phyloP scores from a whole-genome alignment of 2,888 invertebrate genomes.

The Sylvicola cinctus region DNA sequence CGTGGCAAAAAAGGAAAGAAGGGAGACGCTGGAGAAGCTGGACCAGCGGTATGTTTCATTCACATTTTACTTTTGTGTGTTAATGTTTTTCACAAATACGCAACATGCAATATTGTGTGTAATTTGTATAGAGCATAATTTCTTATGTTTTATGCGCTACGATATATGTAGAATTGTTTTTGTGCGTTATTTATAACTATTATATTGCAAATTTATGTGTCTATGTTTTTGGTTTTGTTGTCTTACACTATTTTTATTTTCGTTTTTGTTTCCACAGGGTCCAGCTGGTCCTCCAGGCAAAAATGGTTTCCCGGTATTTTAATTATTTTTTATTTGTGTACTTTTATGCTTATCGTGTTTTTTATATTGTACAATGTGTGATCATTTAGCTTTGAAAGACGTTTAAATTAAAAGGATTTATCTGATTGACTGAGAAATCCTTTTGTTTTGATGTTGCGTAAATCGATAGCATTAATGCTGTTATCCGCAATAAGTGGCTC shows the following conservation, averaged over 20 bases:
- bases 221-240: neutral
- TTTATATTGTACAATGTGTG: neutral
- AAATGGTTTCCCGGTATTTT: conserved; percentile 76
- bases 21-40: conserved; percentile 64
- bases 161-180: too few relatives aligned
- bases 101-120: too few relatives aligned
- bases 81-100: too few relatives aligned
- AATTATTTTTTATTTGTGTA: conserved; percentile 24
- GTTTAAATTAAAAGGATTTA: too few relatives aligned
- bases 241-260: conserved; percentile 14
- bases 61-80: conserved; percentile 1
- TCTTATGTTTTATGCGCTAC: conserved; percentile 1
- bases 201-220: conserved; percentile 12
- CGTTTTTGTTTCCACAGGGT: conserved; percentile 38
- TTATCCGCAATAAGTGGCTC: too few relatives aligned
- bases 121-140: neutral
- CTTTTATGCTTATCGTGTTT: conserved; percentile 9
- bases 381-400: too few relatives aligned
- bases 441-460: too few relatives aligned
- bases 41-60: conserved; percentile 48
- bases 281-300: conserved; percentile 62
- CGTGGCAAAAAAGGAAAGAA: conserved; percentile 78
- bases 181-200: too few relatives aligned
- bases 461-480: too few relatives aligned
- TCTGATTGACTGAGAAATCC: too few relatives aligned